Evolutionary conservation across 1,140 invertebrate genomes (phyloP).

Genomic region (Rhopalosiphum maidis): DNA sequence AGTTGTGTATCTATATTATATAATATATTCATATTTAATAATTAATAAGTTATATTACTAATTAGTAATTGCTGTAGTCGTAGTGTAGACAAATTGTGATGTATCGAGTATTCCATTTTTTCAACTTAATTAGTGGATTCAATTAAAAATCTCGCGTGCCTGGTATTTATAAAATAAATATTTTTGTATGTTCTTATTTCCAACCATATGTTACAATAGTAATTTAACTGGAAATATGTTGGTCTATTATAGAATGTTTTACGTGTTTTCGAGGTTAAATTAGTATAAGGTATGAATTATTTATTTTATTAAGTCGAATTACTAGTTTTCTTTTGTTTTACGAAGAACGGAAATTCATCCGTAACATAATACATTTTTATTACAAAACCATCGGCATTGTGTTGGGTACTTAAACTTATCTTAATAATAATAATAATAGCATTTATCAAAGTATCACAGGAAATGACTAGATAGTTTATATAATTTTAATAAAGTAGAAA

Average conservation of each 20-base stretch:
- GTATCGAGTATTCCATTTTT: neutral
- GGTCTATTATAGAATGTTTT: neutral
- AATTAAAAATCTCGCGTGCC: neutral
- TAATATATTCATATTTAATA: neutral
- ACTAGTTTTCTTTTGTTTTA: neutral
- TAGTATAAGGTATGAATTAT: neutral
- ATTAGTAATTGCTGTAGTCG: neutral
- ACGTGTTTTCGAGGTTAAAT: neutral
- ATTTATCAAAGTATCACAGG: neutral
- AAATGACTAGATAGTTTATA: neutral
- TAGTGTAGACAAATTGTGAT: neutral
- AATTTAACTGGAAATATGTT: neutral
- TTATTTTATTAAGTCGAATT: conserved; percentile 2
- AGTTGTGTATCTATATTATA: neutral
- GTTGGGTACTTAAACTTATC: conserved; percentile 10
- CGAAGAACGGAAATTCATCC: neutral
- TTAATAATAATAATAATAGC: conserved; percentile 13
- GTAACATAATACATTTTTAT: neutral
- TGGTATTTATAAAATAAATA: neutral
- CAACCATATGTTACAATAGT: neutral
- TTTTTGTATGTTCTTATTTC: neutral
- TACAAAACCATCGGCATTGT: neutral
- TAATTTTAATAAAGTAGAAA: conserved; percentile 12
- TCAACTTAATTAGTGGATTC: neutral
- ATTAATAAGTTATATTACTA: neutral